Base-by-base conservation (phyloP, 2,888 invertebrate species). In the Therioaphis trifolii region DNA sequence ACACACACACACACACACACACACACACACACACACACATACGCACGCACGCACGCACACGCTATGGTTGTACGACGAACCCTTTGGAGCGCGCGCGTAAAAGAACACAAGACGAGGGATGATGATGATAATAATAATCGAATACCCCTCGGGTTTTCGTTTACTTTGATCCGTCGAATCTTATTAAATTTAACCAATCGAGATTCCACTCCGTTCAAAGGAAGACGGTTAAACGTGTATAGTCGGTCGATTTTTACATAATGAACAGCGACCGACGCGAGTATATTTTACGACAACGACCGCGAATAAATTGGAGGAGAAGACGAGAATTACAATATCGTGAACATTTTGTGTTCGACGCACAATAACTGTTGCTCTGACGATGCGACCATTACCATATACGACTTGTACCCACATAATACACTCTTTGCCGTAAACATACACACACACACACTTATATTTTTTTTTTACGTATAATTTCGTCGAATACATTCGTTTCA, bases 151-250 rank as follows among this genome's bases (percentile, higher is more conserved):
- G 7, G 63, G 63, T 49, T 46, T 40, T 29, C 52, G 68, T 78
- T 78, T 52, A 55, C 79, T 79, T 79, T 79, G 79, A 79, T 79
- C 79, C 27, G 35, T 27, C n/a, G n/a, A n/a, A 27, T 43, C 43
- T 27, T 79, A n/a, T 79, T 79, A 69, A 79, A 79, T 79, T 79
- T 43, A 79, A 69, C 55, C 43, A 18, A 79, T 58, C 55, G 43
- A n/a, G 35, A 40, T 27, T 27, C 14, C 40, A 12, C n/a, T 14
- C n/a, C n/a, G 49, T n/a, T 24, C 24, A 66, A 35, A 77, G 77
- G 35, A 75, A 76, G 21, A n/a, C 5, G 27, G 43, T 75, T 71
- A 40, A 43, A 24, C 18, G 29, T 27, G 15, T 18, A 40, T 24
- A 40, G 49, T 29, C 21, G 29, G 72, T 9, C 29, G 52, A 21